A percentile compares a stretch with the other conserved stretches of the same genome.
phyloP scores from a whole-genome alignment of 2,888 invertebrate genomes.

The Amphipyra tragopoginis region DNA sequence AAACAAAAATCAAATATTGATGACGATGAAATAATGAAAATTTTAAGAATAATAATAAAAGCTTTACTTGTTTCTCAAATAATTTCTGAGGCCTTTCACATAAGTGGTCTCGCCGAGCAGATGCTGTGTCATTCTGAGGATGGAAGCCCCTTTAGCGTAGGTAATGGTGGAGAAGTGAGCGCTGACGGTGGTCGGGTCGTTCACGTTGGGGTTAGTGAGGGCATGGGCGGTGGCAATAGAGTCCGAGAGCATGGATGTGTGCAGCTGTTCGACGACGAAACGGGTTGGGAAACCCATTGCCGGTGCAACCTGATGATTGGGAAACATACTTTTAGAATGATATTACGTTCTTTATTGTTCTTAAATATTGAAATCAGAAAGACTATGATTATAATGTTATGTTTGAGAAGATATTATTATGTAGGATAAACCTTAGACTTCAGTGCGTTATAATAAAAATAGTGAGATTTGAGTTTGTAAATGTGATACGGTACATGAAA shows the following conservation, averaged over 20 bases:
- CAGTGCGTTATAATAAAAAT: too few relatives aligned
- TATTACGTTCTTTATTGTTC: background rate
- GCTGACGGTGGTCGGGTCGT: constrained; percentile 89
- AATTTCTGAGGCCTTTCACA: constrained; percentile 86
- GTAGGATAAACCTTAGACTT: too few relatives aligned
- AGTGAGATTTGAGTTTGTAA: too few relatives aligned
- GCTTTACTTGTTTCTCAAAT: constrained; percentile 86
- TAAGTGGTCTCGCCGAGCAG: constrained; percentile 89
- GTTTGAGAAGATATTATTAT: too few relatives aligned
- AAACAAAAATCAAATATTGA: too few relatives aligned
- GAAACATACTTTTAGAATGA: background rate
- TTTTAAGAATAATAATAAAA: background rate
- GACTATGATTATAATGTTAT: too few relatives aligned
- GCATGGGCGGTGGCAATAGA: constrained; percentile 89
- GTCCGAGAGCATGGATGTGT: constrained; percentile 91
- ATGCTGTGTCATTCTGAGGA: constrained; percentile 92
- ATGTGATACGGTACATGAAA: too few relatives aligned
- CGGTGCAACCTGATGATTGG: constrained; percentile 70
- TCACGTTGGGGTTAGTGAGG: constrained; percentile 88
- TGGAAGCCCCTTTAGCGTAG: constrained; percentile 91
- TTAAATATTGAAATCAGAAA: too few relatives aligned
- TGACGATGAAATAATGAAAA: background rate
- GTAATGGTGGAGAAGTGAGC: constrained; percentile 92
- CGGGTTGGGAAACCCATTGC: constrained; percentile 77
- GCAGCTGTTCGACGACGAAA: constrained; percentile 93